Conservation (phyloP, 2,888 invertebrate genomes). For the Noctua fimbriata region DNA sequence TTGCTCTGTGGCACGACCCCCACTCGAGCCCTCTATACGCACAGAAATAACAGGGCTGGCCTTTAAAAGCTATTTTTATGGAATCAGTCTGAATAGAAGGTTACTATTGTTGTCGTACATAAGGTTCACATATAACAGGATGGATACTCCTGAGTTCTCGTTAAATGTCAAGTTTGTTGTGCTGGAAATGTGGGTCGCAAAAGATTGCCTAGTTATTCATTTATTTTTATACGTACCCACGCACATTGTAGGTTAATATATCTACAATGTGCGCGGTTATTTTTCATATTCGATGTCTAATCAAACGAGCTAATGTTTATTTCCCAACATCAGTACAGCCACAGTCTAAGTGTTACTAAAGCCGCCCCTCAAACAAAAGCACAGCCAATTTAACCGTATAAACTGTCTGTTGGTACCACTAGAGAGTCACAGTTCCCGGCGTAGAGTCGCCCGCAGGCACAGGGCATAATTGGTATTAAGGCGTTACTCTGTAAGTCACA, state of each 20-base stretch:
- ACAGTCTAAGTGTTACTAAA: not conserved
- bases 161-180: constrained; percentile 32
- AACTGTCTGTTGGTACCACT: constrained; percentile 8
- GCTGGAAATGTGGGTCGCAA: not conserved
- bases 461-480: constrained; percentile 38
- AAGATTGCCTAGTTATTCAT: constrained; percentile 5
- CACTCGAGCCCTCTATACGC: constrained; percentile 20
- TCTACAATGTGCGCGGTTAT: too few species aligned
- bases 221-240: not conserved
- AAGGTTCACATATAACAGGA: not conserved
- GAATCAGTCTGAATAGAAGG: constrained; percentile 57
- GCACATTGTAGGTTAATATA: not conserved
- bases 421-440: constrained; percentile 15
- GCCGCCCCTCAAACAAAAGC: not conserved
- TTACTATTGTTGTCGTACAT: constrained; percentile 39
- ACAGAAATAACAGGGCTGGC: constrained; percentile 39
- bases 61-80: constrained; percentile 50
- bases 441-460: constrained; percentile 20
- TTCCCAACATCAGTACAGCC: not conserved
- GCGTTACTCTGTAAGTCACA: constrained; percentile 44
- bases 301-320: not conserved
- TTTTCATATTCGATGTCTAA: not conserved
- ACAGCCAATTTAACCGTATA: constrained; percentile 35
- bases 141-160: not conserved
- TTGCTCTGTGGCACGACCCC: not conserved